phyloP scores from a whole-genome alignment of 2,888 invertebrate species.

The Catocala fraxini region DNA sequence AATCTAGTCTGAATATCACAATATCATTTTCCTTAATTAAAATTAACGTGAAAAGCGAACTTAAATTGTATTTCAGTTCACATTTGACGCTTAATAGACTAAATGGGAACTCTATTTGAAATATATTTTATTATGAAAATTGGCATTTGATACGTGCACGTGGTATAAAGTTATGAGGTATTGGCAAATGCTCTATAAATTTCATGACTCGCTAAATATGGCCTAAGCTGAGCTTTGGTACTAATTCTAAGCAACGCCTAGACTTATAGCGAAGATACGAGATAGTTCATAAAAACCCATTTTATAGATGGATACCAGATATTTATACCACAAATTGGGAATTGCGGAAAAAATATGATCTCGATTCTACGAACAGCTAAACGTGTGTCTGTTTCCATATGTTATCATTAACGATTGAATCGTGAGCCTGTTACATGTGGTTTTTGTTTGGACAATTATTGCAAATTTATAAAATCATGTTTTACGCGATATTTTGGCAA shows the following conservation, averaged over 20 bases:
- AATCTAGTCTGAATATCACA: no score
- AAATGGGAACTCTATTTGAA: no score
- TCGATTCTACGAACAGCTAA: conserved; percentile 6
- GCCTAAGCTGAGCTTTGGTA: conserved; percentile 1
- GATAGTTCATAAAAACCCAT: neutral
- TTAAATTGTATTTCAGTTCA: no score
- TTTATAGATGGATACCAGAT: conserved; percentile 10
- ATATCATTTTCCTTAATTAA: no score
- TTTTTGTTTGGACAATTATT: conserved; percentile 6
- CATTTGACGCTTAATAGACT: no score
- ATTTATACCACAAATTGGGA: neutral
- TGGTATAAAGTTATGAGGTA: no score
- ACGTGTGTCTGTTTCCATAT: neutral
- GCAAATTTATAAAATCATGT: neutral
- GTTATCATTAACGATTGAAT: conserved; percentile 5
- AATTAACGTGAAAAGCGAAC: no score
- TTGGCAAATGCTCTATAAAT: no score
- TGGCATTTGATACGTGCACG: no score
- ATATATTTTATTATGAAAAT: no score
- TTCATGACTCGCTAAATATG: no score
- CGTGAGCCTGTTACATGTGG: conserved; percentile 2
- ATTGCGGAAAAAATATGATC: conserved; percentile 19
- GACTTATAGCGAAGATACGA: neutral
- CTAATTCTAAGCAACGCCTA: neutral
- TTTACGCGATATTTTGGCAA: neutral